Percentiles rank a stretch among this genome's conserved stretches.
phyloP scores from a whole-genome alignment of 2,888 invertebrate genomes.

The Scrobipalpa atriplicella region DNA sequence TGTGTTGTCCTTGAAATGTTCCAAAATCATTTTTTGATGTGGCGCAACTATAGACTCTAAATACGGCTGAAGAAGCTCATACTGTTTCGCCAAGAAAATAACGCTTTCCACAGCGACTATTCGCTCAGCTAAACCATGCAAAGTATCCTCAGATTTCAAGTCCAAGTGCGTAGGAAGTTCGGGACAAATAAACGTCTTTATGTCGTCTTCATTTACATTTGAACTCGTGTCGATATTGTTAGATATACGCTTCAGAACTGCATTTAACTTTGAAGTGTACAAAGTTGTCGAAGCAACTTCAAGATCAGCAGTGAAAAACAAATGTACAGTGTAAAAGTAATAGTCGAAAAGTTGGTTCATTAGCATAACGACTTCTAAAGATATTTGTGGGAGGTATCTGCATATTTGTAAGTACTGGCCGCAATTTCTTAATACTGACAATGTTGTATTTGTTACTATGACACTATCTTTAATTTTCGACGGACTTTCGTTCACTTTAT shows the following conservation, averaged over 20 bases:
- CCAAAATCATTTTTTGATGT: constrained; percentile 85
- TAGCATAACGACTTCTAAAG: constrained; percentile 94
- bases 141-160: constrained; percentile 82
- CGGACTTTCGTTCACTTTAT: constrained; percentile 53
- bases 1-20: constrained; percentile 89
- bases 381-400: constrained; percentile 92
- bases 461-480: constrained; percentile 75
- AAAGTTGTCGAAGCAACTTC: constrained; percentile 81
- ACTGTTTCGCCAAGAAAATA: constrained; percentile 94
- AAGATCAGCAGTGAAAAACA: constrained; percentile 91
- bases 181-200: constrained; percentile 53
- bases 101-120: constrained; percentile 97
- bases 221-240: constrained; percentile 85
- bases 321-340: constrained; percentile 94
- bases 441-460: constrained; percentile 95
- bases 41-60: constrained; percentile 91
- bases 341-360: constrained; percentile 97
- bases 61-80: constrained; percentile 91
- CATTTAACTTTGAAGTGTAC: constrained; percentile 87
- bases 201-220: constrained; percentile 52
- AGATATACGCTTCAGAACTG: constrained; percentile 89
- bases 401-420: constrained; percentile 97
- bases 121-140: constrained; percentile 93
- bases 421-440: constrained; percentile 94
- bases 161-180: constrained; percentile 61